Evolutionary conservation across 2,888 invertebrate genomes (phyloP).

Genomic region (Scrobipalpa atriplicella): DNA sequence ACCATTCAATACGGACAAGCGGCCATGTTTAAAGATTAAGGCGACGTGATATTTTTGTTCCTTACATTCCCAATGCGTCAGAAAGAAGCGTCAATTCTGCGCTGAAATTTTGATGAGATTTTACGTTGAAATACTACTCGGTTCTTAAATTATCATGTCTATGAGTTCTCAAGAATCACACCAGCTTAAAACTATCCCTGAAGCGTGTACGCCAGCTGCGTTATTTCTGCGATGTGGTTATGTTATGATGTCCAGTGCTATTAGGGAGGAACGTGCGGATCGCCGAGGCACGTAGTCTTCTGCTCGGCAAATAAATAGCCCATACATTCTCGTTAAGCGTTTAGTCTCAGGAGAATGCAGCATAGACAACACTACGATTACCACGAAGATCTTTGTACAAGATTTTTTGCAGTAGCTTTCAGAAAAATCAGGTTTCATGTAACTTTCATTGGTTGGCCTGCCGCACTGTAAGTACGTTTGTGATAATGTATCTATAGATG

Average conservation of each 20-base stretch:
- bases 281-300: constrained; percentile 52
- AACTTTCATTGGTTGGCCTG: too few species aligned
- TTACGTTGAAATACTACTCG: too few species aligned
- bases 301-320: constrained; percentile 62
- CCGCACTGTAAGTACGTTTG: too few species aligned
- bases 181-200: background rate
- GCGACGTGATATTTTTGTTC: background rate
- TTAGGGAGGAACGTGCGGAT: constrained; percentile 30
- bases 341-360: constrained; percentile 51
- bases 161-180: too few species aligned
- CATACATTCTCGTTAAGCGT: constrained; percentile 60
- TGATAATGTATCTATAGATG: too few species aligned
- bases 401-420: background rate
- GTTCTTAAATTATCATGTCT: too few species aligned
- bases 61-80: background rate
- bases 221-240: constrained; percentile 14
- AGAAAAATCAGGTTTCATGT: too few species aligned
- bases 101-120: too few species aligned
- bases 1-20: constrained; percentile 11
- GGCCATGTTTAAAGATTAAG: background rate
- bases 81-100: too few species aligned
- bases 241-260: constrained; percentile 19
- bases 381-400: background rate
- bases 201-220: background rate
- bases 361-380: constrained; percentile 38